Percentiles rank a stretch among this genome's conserved stretches.
Evolutionary conservation across 2,797 vertebrate species (phyloP).

Genomic region (Sebastes goodei): DNA sequence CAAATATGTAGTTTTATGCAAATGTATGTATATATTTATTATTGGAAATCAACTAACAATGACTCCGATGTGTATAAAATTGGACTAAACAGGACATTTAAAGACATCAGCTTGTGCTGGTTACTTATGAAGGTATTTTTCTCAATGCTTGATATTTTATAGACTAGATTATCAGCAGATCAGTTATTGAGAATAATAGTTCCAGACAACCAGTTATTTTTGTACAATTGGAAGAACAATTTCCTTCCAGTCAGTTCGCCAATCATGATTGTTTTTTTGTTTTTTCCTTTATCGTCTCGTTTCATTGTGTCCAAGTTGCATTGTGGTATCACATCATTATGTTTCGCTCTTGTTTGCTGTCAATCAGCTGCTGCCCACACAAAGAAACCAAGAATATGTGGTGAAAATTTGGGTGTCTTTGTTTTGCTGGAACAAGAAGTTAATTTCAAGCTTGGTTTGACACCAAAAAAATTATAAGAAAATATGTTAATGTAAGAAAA

Average conservation of each 20-base stretch:
- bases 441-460: conserved; percentile 52
- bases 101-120: no score
- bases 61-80: no score
- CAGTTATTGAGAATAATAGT: not conserved
- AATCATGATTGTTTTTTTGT: not conserved
- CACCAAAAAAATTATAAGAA: conserved; percentile 5
- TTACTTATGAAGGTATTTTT: not conserved
- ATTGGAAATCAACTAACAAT: no score
- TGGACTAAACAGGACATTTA: not conserved
- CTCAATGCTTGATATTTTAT: not conserved
- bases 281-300: conserved; percentile 17
- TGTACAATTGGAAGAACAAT: not conserved
- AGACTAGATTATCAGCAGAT: conserved; percentile 16
- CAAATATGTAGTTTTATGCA: no score
- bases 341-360: conserved; percentile 44
- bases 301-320: conserved; percentile 20
- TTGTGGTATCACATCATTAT: conserved; percentile 51
- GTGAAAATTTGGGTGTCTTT: conserved; percentile 19
- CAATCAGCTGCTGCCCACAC: conserved; percentile 43
- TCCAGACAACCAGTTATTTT: conserved; percentile 1
- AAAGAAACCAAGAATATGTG: conserved; percentile 4
- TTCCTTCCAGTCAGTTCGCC: not conserved
- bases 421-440: conserved; percentile 24
- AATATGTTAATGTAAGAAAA: not conserved
- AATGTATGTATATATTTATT: no score